Evolutionary conservation across 2,797 vertebrate species (phyloP).

Genomic region (Enteromius treurensis): DNA sequence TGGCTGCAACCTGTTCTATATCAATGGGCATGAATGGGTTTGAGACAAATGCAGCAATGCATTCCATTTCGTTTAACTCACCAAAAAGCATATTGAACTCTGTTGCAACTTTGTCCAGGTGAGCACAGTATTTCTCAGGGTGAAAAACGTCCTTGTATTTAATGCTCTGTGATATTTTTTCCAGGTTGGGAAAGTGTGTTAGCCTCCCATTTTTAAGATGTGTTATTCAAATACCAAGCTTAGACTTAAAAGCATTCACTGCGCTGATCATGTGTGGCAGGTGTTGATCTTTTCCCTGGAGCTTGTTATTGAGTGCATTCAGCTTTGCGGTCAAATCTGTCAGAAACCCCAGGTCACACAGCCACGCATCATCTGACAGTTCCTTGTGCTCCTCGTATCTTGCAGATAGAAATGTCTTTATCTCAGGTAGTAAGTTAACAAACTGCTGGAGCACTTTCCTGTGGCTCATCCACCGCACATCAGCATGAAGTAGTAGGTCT

Average conservation of each 20-base stretch:
- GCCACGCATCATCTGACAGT: constrained; percentile 44
- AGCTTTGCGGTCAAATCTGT: constrained; percentile 23
- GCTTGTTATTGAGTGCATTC: constrained; percentile 36
- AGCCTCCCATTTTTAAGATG: background rate
- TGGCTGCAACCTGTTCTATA: constrained; percentile 34
- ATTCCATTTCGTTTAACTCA: background rate
- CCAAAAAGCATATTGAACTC: background rate
- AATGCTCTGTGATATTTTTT: background rate
- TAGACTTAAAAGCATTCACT: background rate
- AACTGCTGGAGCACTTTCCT: background rate
- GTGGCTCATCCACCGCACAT: constrained; percentile 33
- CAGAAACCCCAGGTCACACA: constrained; percentile 28
- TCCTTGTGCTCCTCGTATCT: constrained; percentile 18
- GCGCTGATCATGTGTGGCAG: constrained; percentile 42
- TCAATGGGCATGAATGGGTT: constrained; percentile 16
- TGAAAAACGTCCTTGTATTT: constrained; percentile 15
- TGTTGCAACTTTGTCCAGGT: constrained; percentile 4
- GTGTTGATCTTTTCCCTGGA: constrained; percentile 41
- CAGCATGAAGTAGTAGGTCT: constrained; percentile 26
- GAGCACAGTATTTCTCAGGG: constrained; percentile 1
- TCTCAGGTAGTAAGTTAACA: background rate
- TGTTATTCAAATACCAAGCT: background rate
- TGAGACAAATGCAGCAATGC: constrained; percentile 9
- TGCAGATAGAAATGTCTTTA: background rate
- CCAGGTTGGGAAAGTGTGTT: no score